Evolutionary conservation across 1,140 invertebrate genomes (phyloP).

Genomic region (Lucilia cuprina): DNA sequence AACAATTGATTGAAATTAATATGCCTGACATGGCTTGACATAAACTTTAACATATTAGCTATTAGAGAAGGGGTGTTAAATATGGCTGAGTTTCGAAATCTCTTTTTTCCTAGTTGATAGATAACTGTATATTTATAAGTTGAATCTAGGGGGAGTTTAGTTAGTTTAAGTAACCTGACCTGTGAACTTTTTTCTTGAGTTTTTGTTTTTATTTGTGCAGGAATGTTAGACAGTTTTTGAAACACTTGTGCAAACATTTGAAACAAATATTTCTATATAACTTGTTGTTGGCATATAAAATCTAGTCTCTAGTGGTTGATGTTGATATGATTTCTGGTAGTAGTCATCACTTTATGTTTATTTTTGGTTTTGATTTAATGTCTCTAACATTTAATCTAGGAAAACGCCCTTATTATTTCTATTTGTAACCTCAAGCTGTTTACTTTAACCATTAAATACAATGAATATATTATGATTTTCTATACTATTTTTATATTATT

Average conservation of each 20-base stretch:
- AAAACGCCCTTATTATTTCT: neutral
- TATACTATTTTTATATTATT: neutral
- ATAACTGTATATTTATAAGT: neutral
- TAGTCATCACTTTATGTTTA: constrained; percentile 35
- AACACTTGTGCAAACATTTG: constrained; percentile 60
- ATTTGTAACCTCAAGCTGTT: neutral
- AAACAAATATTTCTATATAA: constrained; percentile 35
- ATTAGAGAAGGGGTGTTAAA: constrained; percentile 4
- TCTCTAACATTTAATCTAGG: neutral
- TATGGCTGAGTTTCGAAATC: neutral
- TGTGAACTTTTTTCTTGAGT: constrained; percentile 18
- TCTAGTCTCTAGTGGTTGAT: neutral
- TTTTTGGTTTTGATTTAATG: constrained; percentile 33
- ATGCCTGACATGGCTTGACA: constrained; percentile 49
- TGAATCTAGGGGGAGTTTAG: neutral
- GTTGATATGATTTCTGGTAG: neutral
- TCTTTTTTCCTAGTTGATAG: neutral
- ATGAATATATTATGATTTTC: neutral
- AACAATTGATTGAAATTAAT: constrained; percentile 58
- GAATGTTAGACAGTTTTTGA: constrained; percentile 36
- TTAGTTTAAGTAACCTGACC: constrained; percentile 32
- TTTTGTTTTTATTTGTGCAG: neutral
- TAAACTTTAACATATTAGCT: neutral
- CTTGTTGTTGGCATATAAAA: neutral
- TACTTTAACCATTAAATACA: constrained; percentile 43